Evolutionary conservation across 2,888 invertebrate species (phyloP).

Genomic region (Euclidia mi): DNA sequence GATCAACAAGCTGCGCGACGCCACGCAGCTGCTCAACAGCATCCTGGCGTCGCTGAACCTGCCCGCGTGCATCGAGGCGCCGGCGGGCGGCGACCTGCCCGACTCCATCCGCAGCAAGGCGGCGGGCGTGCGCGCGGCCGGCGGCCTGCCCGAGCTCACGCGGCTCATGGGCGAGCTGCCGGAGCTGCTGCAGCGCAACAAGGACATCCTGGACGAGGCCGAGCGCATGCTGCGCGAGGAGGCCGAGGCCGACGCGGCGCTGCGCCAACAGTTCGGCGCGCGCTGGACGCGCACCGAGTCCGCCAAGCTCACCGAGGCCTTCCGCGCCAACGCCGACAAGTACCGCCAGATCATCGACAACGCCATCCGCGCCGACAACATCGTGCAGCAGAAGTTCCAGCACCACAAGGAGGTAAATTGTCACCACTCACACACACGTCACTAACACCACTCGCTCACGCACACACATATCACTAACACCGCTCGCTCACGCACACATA

Average conservation of each 20-base stretch:
- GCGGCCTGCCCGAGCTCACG: constrained; percentile 93
- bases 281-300: constrained; percentile 98
- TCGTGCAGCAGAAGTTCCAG: constrained; percentile 96
- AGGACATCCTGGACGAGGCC: constrained; percentile 96
- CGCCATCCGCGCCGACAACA: constrained; percentile 95
- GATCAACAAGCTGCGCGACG: constrained; percentile 96
- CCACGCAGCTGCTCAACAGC: constrained; percentile 97
- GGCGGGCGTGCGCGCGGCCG: constrained; percentile 92
- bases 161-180: constrained; percentile 96
- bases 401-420: too few relatives aligned
- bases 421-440: too few relatives aligned
- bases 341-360: constrained; percentile 98
- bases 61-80: constrained; percentile 98
- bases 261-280: constrained; percentile 97
- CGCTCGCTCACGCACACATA: too few relatives aligned
- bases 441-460: too few relatives aligned
- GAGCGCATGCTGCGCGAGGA: constrained; percentile 95
- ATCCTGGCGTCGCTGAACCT: constrained; percentile 98
- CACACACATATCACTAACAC: too few relatives aligned
- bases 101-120: constrained; percentile 97
- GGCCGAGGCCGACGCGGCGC: constrained; percentile 95
- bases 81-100: constrained; percentile 94
- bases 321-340: constrained; percentile 96
- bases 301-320: constrained; percentile 96
- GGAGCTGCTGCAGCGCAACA: constrained; percentile 96